Evolutionary conservation across 2,113 vertebrate genomes (phyloP).

Genomic region (Theropithecus gelada): DNA sequence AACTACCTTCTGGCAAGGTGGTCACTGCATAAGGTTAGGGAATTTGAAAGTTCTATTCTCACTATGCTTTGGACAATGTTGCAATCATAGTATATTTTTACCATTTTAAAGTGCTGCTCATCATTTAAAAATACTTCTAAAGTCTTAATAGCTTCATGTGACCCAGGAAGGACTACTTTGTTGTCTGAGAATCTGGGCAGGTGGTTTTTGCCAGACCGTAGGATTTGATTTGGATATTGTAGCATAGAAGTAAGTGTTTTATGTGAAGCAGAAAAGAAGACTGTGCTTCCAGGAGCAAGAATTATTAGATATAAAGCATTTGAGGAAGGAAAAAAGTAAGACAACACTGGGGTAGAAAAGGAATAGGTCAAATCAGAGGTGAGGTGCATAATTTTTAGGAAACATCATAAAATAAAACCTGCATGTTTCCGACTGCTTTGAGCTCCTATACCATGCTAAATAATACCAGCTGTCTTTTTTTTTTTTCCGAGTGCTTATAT

Average conservation of each 20-base stretch:
- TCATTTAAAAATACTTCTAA: background rate
- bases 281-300: background rate
- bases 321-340: background rate
- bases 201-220: background rate
- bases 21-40: background rate
- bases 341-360: background rate
- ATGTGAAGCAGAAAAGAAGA: background rate
- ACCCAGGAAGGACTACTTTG: background rate
- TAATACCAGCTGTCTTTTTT: background rate
- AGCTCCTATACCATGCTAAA: background rate
- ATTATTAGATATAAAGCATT: background rate
- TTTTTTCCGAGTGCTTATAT: background rate
- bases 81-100: background rate
- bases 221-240: background rate
- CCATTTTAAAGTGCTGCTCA: background rate
- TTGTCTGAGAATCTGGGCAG: background rate
- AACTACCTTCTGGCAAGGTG: constrained; percentile 15
- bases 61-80: background rate
- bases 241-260: background rate
- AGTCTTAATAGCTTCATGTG: constrained; percentile 20
- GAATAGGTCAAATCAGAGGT: background rate
- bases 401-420: background rate
- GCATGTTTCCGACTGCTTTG: background rate
- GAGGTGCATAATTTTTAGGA: background rate
- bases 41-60: constrained; percentile 1